A percentile compares a stretch with the other conserved stretches of the same genome.
Evolutionary conservation across 2,888 invertebrate genomes (phyloP).

Genomic region (Zaprionus bogoriensis): DNA sequence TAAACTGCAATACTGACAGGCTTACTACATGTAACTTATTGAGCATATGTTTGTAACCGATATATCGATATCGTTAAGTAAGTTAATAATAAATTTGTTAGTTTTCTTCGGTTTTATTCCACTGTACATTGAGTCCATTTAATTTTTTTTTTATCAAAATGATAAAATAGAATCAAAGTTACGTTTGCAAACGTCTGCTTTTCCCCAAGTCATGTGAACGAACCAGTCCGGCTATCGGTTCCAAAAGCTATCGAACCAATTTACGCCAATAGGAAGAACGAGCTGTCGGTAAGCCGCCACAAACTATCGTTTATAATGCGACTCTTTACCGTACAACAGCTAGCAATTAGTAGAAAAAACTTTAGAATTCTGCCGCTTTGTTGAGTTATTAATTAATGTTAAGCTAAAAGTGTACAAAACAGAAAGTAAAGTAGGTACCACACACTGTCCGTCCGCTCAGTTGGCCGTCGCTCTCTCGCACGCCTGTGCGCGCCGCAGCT

Average conservation of each 20-base stretch:
- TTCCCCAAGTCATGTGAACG: background rate
- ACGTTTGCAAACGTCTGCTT: background rate
- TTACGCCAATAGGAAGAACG: background rate
- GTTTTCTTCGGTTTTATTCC: too few relatives aligned
- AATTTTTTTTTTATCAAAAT: too few relatives aligned
- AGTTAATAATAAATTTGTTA: too few relatives aligned
- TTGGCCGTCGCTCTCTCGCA: background rate
- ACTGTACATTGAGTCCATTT: too few relatives aligned
- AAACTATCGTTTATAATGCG: slow-evolving; percentile 40
- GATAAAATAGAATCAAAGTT: background rate
- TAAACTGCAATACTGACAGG: too few relatives aligned
- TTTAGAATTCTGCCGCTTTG: slow-evolving; percentile 48
- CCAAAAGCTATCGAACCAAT: background rate
- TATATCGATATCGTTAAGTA: too few relatives aligned
- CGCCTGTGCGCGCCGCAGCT: slow-evolving; percentile 15
- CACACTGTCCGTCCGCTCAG: background rate
- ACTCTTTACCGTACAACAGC: slow-evolving; percentile 37
- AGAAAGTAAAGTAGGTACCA: slow-evolving; percentile 55
- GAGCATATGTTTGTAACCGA: too few relatives aligned
- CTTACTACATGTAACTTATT: too few relatives aligned
- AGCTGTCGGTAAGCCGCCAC: slow-evolving; percentile 20
- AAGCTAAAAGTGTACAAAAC: slow-evolving; percentile 64
- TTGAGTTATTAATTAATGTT: slow-evolving; percentile 64
- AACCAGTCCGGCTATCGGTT: background rate
- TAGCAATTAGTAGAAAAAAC: slow-evolving; percentile 45